Percentiles rank a stretch among this genome's conserved stretches.
These are phyloP conservation scores for Scophthalmus maximus DNA, from an alignment of 2,113 vertebrate genomes.

Conservation along the genomic window DNA sequence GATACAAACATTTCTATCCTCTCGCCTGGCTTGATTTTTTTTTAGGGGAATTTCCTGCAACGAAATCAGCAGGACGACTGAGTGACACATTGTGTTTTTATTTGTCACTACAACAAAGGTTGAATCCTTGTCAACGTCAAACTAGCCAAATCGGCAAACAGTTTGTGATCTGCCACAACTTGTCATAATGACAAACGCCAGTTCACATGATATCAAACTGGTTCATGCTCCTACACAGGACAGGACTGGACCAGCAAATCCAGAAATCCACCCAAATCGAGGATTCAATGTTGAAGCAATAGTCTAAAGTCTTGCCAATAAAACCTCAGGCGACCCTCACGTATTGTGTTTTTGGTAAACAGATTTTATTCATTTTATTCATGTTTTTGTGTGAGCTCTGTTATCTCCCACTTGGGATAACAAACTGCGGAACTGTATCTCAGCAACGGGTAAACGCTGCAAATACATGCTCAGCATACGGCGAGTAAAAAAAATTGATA, in stretches of 20 bases:
- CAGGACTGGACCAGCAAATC: neutral
- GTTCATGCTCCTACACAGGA: neutral
- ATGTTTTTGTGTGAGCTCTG: constrained; percentile 8
- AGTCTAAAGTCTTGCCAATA: no score
- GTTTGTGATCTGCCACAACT: neutral
- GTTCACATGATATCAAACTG: no score
- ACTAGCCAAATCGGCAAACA: no score
- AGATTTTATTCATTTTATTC: constrained; percentile 5
- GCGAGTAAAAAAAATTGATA: neutral
- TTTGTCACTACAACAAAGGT: no score
- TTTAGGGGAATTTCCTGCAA: no score
- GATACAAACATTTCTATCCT: no score
- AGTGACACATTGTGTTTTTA: no score
- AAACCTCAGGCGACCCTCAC: neutral
- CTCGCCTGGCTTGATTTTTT: no score
- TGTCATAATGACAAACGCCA: no score
- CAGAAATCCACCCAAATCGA: neutral
- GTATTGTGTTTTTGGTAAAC: constrained; percentile 3
- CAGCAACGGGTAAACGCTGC: neutral
- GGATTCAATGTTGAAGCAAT: no score
- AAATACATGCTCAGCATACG: neutral
- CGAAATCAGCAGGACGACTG: no score
- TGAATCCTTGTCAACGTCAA: no score
- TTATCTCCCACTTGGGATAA: constrained; percentile 7
- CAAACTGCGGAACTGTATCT: constrained; percentile 5